Evolutionary conservation across 2,113 vertebrate species (phyloP).

Genomic region (Boleophthalmus pectinirostris): DNA sequence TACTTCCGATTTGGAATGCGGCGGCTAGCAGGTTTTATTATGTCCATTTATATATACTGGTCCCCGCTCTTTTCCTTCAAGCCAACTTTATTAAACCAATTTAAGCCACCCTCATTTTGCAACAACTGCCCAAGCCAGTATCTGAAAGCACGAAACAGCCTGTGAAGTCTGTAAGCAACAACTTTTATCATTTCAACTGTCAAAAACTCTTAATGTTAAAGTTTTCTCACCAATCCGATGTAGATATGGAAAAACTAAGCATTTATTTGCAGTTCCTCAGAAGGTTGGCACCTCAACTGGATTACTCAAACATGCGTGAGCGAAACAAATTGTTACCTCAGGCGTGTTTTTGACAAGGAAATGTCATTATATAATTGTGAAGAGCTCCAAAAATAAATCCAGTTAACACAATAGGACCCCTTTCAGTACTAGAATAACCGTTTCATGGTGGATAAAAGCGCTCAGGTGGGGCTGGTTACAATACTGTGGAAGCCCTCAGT

Average conservation of each 20-base stretch:
- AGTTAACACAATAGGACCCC: conserved; percentile 6
- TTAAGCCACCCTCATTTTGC: neutral
- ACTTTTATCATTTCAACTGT: no score
- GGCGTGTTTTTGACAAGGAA: conserved; percentile 5
- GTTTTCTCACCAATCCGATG: neutral
- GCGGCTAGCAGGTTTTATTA: no score
- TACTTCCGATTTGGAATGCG: no score
- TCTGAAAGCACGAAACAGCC: no score
- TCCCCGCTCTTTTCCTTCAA: neutral
- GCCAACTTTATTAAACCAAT: neutral
- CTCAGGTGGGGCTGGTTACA: conserved; percentile 53
- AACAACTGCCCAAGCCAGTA: neutral
- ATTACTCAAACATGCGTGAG: neutral
- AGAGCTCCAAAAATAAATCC: neutral
- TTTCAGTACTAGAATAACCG: conserved; percentile 27
- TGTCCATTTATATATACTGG: no score
- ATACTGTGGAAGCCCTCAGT: conserved; percentile 52
- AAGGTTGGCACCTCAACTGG: neutral
- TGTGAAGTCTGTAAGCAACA: no score
- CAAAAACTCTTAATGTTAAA: neutral
- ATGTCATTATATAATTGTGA: neutral
- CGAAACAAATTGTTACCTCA: neutral
- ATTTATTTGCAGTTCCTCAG: neutral
- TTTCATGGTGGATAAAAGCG: conserved; percentile 48
- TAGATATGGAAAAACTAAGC: neutral